phyloP scores from a whole-genome alignment of 2,797 vertebrate species.

The Stomatorhinus walkeri region DNA sequence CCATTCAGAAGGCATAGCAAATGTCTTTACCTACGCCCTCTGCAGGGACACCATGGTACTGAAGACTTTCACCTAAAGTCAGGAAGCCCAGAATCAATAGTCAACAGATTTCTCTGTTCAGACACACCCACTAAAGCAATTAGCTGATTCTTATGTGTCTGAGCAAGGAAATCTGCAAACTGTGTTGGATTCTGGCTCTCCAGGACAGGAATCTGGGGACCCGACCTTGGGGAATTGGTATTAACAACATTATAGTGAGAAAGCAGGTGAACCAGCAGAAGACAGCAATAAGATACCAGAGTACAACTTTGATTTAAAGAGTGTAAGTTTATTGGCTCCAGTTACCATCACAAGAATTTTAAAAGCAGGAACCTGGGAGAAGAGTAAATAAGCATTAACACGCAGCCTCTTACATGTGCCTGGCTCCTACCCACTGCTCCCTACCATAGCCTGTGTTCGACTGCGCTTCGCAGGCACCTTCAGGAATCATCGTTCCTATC shows the following conservation, averaged over 20 bases:
- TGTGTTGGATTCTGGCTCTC: neutral
- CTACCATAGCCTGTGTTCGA: slow-evolving; percentile 1
- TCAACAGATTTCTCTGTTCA: neutral
- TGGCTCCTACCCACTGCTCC: neutral
- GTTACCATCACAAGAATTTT: slow-evolving; percentile 56
- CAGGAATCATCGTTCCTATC: slow-evolving; percentile 50
- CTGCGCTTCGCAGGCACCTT: neutral
- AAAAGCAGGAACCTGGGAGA: slow-evolving; percentile 42
- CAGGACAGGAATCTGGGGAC: neutral
- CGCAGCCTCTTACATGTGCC: slow-evolving; percentile 47
- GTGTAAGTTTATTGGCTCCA: slow-evolving; percentile 75
- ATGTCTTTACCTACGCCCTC: neutral
- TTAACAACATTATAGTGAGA: neutral
- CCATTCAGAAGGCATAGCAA: neutral
- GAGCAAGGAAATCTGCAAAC: neutral
- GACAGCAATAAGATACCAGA: neutral
- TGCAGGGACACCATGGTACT: neutral
- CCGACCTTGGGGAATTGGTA: neutral
- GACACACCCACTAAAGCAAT: neutral
- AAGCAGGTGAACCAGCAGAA: neutral
- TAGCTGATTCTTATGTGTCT: neutral
- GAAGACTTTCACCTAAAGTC: neutral
- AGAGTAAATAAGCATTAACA: slow-evolving; percentile 49
- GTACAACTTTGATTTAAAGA: slow-evolving; percentile 54
- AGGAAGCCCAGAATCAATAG: neutral